These are phyloP conservation scores for Anas capensis DNA, from an alignment of 2,797 vertebrate genomes.

Conservation along the genomic window DNA sequence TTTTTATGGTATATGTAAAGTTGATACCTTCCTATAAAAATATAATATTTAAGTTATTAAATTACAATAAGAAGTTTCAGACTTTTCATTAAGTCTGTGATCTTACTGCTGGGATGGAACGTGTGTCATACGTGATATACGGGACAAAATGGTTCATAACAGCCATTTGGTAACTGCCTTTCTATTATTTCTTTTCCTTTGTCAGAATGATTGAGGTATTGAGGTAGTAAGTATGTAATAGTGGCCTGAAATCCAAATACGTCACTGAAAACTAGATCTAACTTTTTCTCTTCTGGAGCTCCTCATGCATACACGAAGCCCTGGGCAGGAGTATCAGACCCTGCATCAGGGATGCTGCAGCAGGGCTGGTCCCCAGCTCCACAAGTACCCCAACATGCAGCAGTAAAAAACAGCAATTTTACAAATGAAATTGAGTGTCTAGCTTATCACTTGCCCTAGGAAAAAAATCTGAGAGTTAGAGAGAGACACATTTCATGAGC, in stretches of 20 bases:
- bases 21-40: conserved; percentile 16
- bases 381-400: background rate
- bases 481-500: background rate
- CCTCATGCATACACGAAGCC: background rate
- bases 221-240: background rate
- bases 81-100: background rate
- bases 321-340: background rate
- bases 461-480: background rate
- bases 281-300: background rate
- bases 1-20: background rate
- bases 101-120: background rate
- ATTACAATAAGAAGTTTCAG: background rate
- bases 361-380: background rate
- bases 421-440: background rate
- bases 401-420: background rate
- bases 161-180: background rate
- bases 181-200: background rate
- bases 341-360: rapidly evolving
- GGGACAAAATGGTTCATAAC: background rate
- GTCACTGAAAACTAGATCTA: background rate
- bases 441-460: background rate
- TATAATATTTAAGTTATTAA: background rate
- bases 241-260: background rate
- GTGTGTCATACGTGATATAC: background rate
- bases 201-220: background rate